A percentile compares a stretch with the other conserved stretches of the same genome.
These are phyloP conservation scores for Sycophila sp. DNA, from an alignment of 1,140 invertebrate genomes.

Conservation along the genomic window DNA sequence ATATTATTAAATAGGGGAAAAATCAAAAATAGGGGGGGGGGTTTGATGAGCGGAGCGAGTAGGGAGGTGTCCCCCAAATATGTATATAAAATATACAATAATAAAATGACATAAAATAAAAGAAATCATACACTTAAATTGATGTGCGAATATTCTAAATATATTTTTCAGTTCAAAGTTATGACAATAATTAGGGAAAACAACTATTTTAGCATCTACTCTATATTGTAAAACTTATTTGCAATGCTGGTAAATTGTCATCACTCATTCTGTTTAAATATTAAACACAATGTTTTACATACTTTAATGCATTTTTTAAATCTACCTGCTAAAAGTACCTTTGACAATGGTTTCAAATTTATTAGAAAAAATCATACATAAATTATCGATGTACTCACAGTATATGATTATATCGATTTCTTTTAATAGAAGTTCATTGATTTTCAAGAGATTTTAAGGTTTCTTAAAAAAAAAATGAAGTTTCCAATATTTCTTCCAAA, in stretches of 20 bases:
- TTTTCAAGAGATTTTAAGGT: not conserved
- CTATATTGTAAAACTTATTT: slow-evolving; percentile 36
- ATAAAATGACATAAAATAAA: not conserved
- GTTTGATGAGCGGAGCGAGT: too few relatives aligned
- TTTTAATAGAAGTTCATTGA: not conserved
- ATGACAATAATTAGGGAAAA: slow-evolving; percentile 23
- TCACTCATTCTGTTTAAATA: slow-evolving; percentile 24
- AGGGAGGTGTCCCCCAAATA: too few relatives aligned
- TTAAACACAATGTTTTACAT: slow-evolving; percentile 28
- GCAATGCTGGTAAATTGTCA: slow-evolving; percentile 22
- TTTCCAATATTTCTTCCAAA: not conserved
- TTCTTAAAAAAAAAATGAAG: not conserved
- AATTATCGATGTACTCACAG: slow-evolving; percentile 23
- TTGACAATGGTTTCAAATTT: slow-evolving; percentile 34
- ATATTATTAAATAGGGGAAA: too few relatives aligned
- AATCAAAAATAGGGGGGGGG: too few relatives aligned
- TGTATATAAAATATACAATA: slow-evolving; percentile 15
- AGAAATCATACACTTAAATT: slow-evolving; percentile 26
- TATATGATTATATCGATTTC: slow-evolving; percentile 25
- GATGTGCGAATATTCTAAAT: slow-evolving; percentile 19
- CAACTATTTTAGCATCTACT: slow-evolving; percentile 24
- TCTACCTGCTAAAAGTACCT: slow-evolving; percentile 43
- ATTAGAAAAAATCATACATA: slow-evolving; percentile 23
- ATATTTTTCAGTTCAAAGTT: slow-evolving; percentile 23
- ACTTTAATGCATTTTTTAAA: slow-evolving; percentile 40